These are phyloP conservation scores for Donacobius atricapilla DNA, from an alignment of 2,113 vertebrate species.

Conservation along the genomic window DNA sequence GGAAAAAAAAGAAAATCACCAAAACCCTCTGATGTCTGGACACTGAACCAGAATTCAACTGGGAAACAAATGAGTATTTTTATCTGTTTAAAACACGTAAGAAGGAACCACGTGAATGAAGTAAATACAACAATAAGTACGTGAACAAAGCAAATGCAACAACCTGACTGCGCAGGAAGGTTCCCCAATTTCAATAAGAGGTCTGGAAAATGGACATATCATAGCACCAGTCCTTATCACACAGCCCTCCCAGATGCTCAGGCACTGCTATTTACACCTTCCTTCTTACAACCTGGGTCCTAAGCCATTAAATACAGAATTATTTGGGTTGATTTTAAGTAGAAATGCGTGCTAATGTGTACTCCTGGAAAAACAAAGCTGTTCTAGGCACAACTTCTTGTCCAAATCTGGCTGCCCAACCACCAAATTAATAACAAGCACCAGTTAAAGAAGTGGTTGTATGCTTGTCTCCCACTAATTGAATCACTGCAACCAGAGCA, in stretches of 20 bases:
- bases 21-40: background rate
- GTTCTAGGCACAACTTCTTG: background rate
- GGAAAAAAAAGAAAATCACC: background rate
- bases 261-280: too few species aligned
- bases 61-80: background rate
- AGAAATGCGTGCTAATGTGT: background rate
- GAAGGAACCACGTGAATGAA: fast-evolving
- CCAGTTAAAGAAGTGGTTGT: background rate
- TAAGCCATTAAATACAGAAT: background rate
- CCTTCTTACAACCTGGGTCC: background rate
- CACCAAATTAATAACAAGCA: background rate
- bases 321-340: background rate
- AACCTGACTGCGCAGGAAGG: background rate
- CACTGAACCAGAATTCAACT: background rate
- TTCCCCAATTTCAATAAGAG: fast-evolving
- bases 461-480: background rate
- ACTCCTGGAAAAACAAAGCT: background rate
- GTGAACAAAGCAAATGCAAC: background rate
- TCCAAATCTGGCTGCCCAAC: background rate
- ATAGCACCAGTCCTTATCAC: background rate
- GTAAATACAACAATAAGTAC: background rate
- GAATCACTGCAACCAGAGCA: background rate
- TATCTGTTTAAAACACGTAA: fast-evolving
- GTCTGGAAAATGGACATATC: background rate
- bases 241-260: too few species aligned